phyloP scores from a whole-genome alignment of 2,797 vertebrate species.

The Octomys mimax region DNA sequence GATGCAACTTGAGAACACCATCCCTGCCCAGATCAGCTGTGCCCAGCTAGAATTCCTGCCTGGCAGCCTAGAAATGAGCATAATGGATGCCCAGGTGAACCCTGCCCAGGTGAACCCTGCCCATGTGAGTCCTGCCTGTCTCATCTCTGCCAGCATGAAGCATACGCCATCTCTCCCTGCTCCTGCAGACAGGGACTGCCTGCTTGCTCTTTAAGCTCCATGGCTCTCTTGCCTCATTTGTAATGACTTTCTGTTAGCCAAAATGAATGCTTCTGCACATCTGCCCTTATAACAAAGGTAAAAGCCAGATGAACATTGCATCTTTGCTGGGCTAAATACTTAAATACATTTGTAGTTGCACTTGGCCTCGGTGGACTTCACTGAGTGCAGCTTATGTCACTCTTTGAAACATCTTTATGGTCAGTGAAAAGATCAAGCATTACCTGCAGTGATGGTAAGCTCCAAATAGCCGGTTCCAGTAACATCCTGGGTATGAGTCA shows the following conservation, averaged over 20 bases:
- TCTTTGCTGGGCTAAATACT: slow-evolving; percentile 65
- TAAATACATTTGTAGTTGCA: slow-evolving; percentile 67
- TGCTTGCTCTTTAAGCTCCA: background rate
- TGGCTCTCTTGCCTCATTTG: slow-evolving; percentile 36
- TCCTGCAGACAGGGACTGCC: background rate
- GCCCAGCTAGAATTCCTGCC: background rate
- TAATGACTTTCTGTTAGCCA: slow-evolving; percentile 40
- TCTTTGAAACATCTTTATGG: slow-evolving; percentile 78
- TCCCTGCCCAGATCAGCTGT: background rate
- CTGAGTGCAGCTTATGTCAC: slow-evolving; percentile 65
- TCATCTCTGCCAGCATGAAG: background rate
- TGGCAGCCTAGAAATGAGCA: background rate
- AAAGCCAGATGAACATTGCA: slow-evolving; percentile 6
- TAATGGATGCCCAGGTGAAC: no score
- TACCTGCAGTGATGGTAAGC: slow-evolving; percentile 78
- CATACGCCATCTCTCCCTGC: background rate
- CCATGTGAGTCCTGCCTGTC: background rate
- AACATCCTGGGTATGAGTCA: slow-evolving; percentile 81
- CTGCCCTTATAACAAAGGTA: slow-evolving; percentile 43
- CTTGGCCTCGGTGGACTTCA: slow-evolving; percentile 48
- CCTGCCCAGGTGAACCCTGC: no score
- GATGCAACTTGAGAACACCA: background rate
- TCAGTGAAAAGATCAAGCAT: slow-evolving; percentile 77
- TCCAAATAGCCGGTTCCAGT: slow-evolving; percentile 81
- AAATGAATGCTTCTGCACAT: slow-evolving; percentile 48